Evolutionary conservation across 2,113 vertebrate genomes (phyloP).

Genomic region (Sphaerodactylus townsendi): DNA sequence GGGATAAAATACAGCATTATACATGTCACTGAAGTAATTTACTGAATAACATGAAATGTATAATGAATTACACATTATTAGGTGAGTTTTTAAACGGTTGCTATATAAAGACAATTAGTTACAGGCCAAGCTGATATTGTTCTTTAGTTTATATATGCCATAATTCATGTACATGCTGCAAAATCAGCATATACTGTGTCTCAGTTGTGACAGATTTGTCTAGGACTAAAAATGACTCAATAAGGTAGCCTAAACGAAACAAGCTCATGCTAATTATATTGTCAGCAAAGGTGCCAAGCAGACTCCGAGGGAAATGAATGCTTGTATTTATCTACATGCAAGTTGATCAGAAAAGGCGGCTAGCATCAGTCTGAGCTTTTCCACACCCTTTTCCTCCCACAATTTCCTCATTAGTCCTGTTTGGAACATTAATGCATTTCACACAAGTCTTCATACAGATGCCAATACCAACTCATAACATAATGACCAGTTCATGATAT

Average conservation of each 20-base stretch:
- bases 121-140: constrained; percentile 13
- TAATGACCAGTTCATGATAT: not conserved
- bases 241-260: constrained; percentile 44
- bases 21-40: not conserved
- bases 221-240: constrained; percentile 55
- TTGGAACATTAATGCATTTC: not conserved
- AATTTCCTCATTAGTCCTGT: not conserved
- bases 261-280: constrained; percentile 20
- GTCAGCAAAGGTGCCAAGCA: constrained; percentile 35
- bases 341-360: constrained; percentile 10
- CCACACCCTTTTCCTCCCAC: not conserved
- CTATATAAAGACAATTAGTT: constrained; percentile 24
- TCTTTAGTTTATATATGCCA: constrained; percentile 54
- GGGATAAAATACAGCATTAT: no score
- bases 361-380: not conserved
- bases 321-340: constrained; percentile 34
- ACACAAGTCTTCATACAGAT: not conserved
- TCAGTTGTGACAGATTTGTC: constrained; percentile 61
- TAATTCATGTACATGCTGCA: constrained; percentile 46
- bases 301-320: constrained; percentile 24
- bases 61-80: not conserved
- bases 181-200: constrained; percentile 59
- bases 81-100: not conserved
- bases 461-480: not conserved
- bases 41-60: not conserved